Conservation (phyloP, 2,113 vertebrate genomes). For the Tonatia bakeri region DNA sequence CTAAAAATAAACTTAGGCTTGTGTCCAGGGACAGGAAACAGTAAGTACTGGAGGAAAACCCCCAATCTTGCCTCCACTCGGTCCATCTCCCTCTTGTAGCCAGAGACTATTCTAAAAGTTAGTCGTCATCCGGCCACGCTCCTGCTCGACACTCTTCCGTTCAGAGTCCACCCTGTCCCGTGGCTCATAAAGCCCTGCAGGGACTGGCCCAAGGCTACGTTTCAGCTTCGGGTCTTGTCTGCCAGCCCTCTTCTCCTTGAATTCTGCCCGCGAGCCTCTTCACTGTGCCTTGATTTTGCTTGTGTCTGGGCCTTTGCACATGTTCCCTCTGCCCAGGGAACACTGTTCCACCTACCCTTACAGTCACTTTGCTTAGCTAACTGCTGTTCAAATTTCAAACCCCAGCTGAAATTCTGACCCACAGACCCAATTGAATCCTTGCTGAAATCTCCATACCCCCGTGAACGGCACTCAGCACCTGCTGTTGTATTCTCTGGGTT, state of each 20-base stretch:
- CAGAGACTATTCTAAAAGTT: background rate
- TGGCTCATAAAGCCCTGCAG: background rate
- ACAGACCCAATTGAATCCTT: background rate
- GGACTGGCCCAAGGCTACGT: background rate
- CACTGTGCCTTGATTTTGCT: background rate
- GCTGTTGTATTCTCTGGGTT: background rate
- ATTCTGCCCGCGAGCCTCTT: background rate
- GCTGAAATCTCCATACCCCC: background rate
- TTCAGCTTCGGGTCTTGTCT: background rate
- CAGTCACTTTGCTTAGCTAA: background rate
- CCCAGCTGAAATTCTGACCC: slow-evolving; percentile 1
- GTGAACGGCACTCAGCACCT: background rate
- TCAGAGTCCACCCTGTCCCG: background rate
- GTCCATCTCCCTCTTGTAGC: background rate
- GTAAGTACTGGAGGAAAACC: slow-evolving; percentile 23
- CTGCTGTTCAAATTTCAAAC: slow-evolving; percentile 8
- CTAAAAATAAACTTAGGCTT: slow-evolving; percentile 66
- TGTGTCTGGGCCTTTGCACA: background rate
- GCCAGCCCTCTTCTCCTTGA: background rate
- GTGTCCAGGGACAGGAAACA: slow-evolving; percentile 53
- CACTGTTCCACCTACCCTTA: background rate
- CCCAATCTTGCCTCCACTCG: slow-evolving; percentile 24
- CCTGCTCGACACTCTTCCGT: background rate
- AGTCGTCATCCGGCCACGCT: background rate
- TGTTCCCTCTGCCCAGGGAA: background rate